Percentiles rank a stretch among this genome's conserved stretches.
phyloP scores from a whole-genome alignment of 2,888 invertebrate species.

The Mactromeris polynyma region DNA sequence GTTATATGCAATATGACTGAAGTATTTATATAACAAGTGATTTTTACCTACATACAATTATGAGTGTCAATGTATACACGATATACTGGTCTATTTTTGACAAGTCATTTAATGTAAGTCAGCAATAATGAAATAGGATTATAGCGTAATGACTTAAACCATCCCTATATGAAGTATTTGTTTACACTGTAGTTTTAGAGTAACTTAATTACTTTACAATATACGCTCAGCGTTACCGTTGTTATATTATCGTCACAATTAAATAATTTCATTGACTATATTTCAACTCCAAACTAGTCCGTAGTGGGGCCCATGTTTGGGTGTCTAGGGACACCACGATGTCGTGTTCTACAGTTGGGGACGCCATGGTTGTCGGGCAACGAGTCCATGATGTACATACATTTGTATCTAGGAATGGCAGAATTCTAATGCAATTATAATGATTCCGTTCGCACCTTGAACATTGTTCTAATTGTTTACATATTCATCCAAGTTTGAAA shows the following conservation, averaged over 20 bases:
- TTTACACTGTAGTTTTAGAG: background rate
- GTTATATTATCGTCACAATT: background rate
- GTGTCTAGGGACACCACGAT: constrained; percentile 43
- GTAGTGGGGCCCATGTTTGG: constrained; percentile 16
- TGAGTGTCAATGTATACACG: background rate
- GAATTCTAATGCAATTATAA: constrained; percentile 59
- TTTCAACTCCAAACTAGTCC: background rate
- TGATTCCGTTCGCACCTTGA: constrained; percentile 58
- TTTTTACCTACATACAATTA: no score
- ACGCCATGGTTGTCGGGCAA: constrained; percentile 34
- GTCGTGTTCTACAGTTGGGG: constrained; percentile 13
- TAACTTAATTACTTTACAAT: background rate
- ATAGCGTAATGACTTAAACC: background rate
- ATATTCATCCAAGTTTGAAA: background rate
- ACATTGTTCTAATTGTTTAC: constrained; percentile 26
- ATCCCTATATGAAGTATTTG: background rate
- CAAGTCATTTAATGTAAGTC: background rate
- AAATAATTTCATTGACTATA: constrained; percentile 32
- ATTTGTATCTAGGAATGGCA: constrained; percentile 58
- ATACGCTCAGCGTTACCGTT: background rate
- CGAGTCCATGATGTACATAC: background rate
- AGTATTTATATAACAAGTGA: no score
- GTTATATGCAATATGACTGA: no score
- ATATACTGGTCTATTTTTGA: background rate
- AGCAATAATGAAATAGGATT: background rate